phyloP scores from a whole-genome alignment of 2,888 invertebrate species.

The Odontothrips loti region DNA sequence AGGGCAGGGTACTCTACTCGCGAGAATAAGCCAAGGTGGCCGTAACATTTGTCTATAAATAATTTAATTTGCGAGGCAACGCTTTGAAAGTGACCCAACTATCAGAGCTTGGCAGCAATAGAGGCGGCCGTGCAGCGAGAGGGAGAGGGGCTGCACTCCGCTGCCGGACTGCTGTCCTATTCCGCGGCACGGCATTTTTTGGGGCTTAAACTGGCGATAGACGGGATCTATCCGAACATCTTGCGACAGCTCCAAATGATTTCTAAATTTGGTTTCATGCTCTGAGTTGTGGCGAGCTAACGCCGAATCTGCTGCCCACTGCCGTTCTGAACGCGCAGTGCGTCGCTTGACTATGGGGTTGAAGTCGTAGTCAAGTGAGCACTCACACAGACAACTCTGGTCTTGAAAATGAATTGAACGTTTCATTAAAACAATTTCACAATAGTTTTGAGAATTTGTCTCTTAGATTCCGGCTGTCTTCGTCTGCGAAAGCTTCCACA shows the following conservation, averaged over 20 bases:
- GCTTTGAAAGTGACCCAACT: slow-evolving; percentile 8
- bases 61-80: not conserved
- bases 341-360: not conserved
- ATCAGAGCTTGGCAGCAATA: not conserved
- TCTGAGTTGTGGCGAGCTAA: too few relatives aligned
- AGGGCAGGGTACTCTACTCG: not conserved
- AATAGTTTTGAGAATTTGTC: too few relatives aligned
- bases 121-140: not conserved
- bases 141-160: not conserved
- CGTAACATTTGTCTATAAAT: slow-evolving; percentile 17
- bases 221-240: too few relatives aligned
- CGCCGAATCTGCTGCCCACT: too few relatives aligned
- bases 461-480: too few relatives aligned
- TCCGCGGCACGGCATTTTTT: too few relatives aligned
- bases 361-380: not conserved
- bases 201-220: too few relatives aligned
- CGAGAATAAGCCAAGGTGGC: not conserved
- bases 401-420: not conserved
- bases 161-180: too few relatives aligned
- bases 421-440: not conserved
- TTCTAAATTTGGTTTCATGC: too few relatives aligned
- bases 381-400: not conserved
- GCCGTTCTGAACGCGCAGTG: too few relatives aligned
- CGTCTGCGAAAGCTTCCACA: too few relatives aligned
- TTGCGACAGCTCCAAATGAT: too few relatives aligned